Conservation (phyloP, 2,888 invertebrate genomes). For the Tetragonisca angustula region DNA sequence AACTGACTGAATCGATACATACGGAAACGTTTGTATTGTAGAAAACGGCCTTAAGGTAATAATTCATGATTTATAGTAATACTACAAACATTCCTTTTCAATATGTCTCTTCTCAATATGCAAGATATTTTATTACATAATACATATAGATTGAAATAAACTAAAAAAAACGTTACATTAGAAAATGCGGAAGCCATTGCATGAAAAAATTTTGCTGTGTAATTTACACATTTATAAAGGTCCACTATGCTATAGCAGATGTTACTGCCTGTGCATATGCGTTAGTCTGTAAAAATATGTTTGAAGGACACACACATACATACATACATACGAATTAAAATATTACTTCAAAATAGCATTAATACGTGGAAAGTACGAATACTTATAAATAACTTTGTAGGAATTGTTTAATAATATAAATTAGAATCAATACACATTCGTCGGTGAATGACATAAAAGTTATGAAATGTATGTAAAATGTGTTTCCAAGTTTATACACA, state of each 20-base stretch:
- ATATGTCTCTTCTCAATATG: background rate
- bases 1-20: conserved; percentile 7
- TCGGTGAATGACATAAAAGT: conserved; percentile 14
- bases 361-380: background rate
- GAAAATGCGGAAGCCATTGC: background rate
- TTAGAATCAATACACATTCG: background rate
- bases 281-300: conserved; percentile 28
- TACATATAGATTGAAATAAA: background rate
- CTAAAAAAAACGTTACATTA: background rate
- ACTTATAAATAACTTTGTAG: conserved; percentile 1
- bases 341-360: background rate
- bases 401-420: background rate
- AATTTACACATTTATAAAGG: conserved; percentile 23
- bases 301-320: conserved; percentile 38
- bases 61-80: background rate
- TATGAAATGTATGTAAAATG: background rate
- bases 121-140: background rate
- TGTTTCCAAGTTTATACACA: background rate
- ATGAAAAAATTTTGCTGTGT: conserved; percentile 5
- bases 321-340: conserved; percentile 5
- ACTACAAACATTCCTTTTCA: background rate
- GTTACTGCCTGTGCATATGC: background rate
- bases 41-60: background rate
- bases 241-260: background rate
- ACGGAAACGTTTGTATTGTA: conserved; percentile 5